phyloP scores from a whole-genome alignment of 2,888 invertebrate species.

The Pegoplata infirma region DNA sequence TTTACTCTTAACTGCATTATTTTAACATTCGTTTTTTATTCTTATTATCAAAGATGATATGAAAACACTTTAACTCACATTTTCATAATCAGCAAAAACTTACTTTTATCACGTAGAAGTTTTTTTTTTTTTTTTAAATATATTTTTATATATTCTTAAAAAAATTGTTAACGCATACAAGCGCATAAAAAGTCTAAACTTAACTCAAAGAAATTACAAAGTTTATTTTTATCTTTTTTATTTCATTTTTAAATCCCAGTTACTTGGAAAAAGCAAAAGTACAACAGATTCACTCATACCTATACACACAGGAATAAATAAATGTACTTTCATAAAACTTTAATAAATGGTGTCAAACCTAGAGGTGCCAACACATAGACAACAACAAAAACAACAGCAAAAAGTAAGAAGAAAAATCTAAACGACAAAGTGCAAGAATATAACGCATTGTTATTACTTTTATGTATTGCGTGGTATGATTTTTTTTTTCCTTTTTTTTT shows the following conservation, averaged over 20 bases:
- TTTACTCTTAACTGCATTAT: conserved; percentile 25
- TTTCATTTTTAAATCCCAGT: conserved; percentile 48
- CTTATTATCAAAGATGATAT: conserved; percentile 42
- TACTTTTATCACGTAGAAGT: conserved; percentile 60
- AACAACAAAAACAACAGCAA: neutral
- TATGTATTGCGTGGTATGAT: conserved; percentile 39
- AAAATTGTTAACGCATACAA: conserved; percentile 42
- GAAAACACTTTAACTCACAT: conserved; percentile 59
- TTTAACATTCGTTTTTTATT: conserved; percentile 23
- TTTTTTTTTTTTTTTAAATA: too few species aligned
- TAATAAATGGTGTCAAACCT: conserved; percentile 56
- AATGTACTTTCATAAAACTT: conserved; percentile 24
- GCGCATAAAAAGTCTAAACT: conserved; percentile 53
- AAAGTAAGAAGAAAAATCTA: conserved; percentile 7
- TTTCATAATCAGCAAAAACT: conserved; percentile 61
- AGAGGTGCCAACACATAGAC: conserved; percentile 55
- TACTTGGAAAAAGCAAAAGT: conserved; percentile 22
- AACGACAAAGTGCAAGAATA: conserved; percentile 50
- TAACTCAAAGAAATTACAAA: conserved; percentile 55
- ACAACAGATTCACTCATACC: neutral
- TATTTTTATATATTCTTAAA: neutral
- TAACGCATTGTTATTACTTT: conserved; percentile 58
- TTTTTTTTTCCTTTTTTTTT: too few species aligned
- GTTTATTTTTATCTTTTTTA: too few species aligned
- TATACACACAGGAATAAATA: neutral